Percentiles rank a stretch among this genome's conserved stretches.
Conservation (phyloP, 2,888 invertebrate species). For the Drymonia ruficornis region DNA sequence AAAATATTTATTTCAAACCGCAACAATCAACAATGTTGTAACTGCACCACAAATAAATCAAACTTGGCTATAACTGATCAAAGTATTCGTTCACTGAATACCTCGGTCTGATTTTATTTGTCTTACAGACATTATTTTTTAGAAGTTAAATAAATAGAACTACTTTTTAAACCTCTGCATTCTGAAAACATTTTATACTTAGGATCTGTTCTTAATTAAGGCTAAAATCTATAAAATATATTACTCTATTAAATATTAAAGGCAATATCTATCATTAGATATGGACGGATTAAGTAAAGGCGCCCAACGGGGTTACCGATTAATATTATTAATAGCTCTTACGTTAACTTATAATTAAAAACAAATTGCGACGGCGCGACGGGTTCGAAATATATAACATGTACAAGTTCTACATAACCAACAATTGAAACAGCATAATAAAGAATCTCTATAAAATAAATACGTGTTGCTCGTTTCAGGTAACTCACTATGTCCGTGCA, state of each 20-base stretch:
- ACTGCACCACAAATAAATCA: constrained; percentile 47
- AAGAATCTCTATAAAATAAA: constrained; percentile 79
- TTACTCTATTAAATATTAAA: constrained; percentile 85
- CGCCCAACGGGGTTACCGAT: constrained; percentile 82
- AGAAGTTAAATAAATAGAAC: constrained; percentile 63
- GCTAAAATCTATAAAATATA: constrained; percentile 83
- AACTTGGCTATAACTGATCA: constrained; percentile 18
- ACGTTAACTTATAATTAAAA: constrained; percentile 58
- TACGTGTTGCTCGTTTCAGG: constrained; percentile 76
- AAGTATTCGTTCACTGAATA: constrained; percentile 8
- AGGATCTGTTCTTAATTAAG: constrained; percentile 72
- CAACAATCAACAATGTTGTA: constrained; percentile 63
- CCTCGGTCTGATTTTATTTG: constrained; percentile 37
- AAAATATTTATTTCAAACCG: constrained; percentile 60
- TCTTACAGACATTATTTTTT: constrained; percentile 42
- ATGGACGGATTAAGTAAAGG: constrained; percentile 84
- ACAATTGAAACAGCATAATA: constrained; percentile 75
- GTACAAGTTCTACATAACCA: constrained; percentile 67
- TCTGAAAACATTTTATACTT: constrained; percentile 73
- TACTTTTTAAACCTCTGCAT: constrained; percentile 73
- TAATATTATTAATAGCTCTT: constrained; percentile 79
- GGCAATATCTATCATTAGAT: constrained; percentile 84
- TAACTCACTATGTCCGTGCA: constrained; percentile 77
- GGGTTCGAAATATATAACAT: constrained; percentile 62
- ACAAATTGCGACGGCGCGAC: constrained; percentile 62